These are phyloP conservation scores for Eumerus sabulonum DNA, from an alignment of 2,888 invertebrate species.

Conservation along the genomic window DNA sequence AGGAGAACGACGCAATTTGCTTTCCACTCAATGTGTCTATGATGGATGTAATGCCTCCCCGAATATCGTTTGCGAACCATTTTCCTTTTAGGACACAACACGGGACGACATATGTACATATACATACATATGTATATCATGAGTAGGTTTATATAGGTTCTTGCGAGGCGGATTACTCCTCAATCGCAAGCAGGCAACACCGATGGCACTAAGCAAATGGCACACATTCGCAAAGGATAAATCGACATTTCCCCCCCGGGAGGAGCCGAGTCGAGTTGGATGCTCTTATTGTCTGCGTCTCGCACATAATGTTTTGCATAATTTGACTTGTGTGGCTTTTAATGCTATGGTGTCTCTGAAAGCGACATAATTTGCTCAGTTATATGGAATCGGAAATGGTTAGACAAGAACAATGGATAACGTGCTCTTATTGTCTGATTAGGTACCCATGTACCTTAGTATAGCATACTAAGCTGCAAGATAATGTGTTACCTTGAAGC, in stretches of 20 bases:
- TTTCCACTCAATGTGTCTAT: constrained; percentile 15
- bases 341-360: constrained; percentile 18
- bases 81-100: constrained; percentile 16
- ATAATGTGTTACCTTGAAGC: no score
- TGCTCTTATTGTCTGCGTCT: constrained; percentile 49
- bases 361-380: constrained; percentile 25
- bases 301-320: constrained; percentile 45
- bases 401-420: constrained; percentile 6
- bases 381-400: constrained; percentile 27
- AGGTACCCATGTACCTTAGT: no score
- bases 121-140: neutral
- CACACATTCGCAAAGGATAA: constrained; percentile 19
- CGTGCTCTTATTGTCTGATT: no score
- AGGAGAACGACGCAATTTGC: constrained; percentile 16
- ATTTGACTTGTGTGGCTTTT: constrained; percentile 22
- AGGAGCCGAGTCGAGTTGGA: constrained; percentile 1
- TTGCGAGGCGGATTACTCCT: neutral
- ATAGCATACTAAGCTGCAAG: no score
- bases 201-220: neutral
- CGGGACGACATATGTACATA: neutral
- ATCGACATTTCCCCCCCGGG: constrained; percentile 20
- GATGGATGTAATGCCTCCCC: constrained; percentile 41
- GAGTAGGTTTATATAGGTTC: neutral
- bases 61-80: constrained; percentile 22
- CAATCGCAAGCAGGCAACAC: constrained; percentile 36